A percentile compares a stretch with the other conserved stretches of the same genome.
Conservation (phyloP, 1,140 invertebrate genomes). For the Drosophila pectinifera region DNA sequence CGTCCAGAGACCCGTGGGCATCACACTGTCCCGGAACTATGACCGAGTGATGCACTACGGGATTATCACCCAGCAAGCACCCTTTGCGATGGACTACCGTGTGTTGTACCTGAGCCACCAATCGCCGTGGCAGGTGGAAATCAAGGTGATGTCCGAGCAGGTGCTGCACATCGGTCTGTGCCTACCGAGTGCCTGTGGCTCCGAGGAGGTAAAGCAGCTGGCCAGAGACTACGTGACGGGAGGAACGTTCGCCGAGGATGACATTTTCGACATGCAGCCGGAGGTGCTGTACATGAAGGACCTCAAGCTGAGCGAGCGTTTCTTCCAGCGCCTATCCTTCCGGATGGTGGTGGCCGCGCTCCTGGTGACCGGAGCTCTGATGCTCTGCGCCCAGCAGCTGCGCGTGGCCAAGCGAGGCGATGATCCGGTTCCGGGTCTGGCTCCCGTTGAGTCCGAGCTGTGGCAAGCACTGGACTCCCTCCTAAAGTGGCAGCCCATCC, state of each 20-base stretch:
- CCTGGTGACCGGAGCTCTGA: slow-evolving; percentile 60
- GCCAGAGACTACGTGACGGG: slow-evolving; percentile 60
- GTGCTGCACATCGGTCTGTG: slow-evolving; percentile 83
- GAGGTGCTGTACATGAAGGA: slow-evolving; percentile 81
- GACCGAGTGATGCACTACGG: slow-evolving; percentile 74
- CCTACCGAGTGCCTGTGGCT: slow-evolving; percentile 71
- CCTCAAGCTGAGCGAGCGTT: slow-evolving; percentile 61
- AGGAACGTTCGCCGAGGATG: slow-evolving; percentile 59
- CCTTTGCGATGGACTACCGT: slow-evolving; percentile 79
- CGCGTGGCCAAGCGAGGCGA: slow-evolving; percentile 48
- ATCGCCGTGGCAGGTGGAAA: slow-evolving; percentile 84
- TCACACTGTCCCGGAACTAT: slow-evolving; percentile 76
- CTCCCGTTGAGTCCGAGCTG: slow-evolving; percentile 67
- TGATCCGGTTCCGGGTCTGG: slow-evolving; percentile 35
- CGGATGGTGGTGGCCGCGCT: slow-evolving; percentile 63
- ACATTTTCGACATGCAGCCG: slow-evolving; percentile 75
- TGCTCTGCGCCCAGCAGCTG: slow-evolving; percentile 69
- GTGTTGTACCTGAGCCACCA: slow-evolving; percentile 77
- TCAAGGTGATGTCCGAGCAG: slow-evolving; percentile 79
- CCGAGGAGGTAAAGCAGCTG: slow-evolving; percentile 71
- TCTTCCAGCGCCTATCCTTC: slow-evolving; percentile 67
- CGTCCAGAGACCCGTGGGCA: slow-evolving; percentile 58
- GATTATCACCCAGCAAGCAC: slow-evolving; percentile 68
- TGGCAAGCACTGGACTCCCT: slow-evolving; percentile 52
- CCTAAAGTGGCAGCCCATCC: slow-evolving; percentile 54